phyloP scores from a whole-genome alignment of 2,888 invertebrate species.

The Clunio marinus region DNA sequence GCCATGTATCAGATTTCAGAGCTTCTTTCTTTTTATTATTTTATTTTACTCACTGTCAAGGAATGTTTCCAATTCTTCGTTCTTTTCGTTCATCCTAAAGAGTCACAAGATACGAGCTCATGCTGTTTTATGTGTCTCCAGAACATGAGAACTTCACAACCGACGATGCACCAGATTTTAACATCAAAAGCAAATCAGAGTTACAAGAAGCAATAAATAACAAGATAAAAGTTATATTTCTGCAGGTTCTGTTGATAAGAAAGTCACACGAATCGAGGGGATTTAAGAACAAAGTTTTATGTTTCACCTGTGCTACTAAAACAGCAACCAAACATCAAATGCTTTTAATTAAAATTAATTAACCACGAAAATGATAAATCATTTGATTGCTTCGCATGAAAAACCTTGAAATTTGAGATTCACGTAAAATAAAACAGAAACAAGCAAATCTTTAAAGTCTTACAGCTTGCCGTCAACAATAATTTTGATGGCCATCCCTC shows the following conservation, averaged over 20 bases:
- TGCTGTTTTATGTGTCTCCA: constrained; percentile 39
- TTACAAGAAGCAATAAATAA: constrained; percentile 28
- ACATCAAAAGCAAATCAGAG: constrained; percentile 2
- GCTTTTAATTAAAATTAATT: constrained; percentile 15
- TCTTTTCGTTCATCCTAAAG: constrained; percentile 1
- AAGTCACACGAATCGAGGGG: background rate
- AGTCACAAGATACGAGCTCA: constrained; percentile 9
- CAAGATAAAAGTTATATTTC: constrained; percentile 24
- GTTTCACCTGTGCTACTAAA: constrained; percentile 16
- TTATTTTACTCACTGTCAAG: background rate
- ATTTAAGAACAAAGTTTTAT: background rate
- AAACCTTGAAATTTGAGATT: constrained; percentile 1
- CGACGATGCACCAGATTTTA: background rate
- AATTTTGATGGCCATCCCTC: constrained; percentile 24
- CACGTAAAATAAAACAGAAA: background rate
- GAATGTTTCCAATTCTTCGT: constrained; percentile 11
- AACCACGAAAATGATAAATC: constrained; percentile 25
- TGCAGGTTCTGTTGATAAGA: constrained; percentile 30
- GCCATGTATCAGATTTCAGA: constrained; percentile 33
- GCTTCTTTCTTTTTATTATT: too few relatives aligned
- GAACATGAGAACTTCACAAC: constrained; percentile 39
- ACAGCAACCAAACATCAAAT: background rate
- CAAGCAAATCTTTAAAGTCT: background rate
- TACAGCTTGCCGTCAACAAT: constrained; percentile 4
- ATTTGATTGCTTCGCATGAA: background rate